Conservation (phyloP, 2,797 vertebrate species). For the Galago senegalensis region DNA sequence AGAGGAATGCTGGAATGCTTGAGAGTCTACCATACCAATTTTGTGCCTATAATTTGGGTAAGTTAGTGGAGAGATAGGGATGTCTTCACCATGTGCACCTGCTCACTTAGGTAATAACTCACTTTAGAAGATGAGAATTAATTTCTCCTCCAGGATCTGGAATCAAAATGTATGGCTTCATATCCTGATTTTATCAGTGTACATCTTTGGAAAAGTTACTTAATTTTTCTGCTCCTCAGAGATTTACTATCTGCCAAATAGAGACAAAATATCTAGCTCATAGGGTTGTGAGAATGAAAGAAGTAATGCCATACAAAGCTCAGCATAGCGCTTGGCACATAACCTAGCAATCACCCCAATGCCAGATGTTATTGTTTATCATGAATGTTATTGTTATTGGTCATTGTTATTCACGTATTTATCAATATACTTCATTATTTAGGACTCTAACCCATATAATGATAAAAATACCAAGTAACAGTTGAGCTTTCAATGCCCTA, state of each 20-base stretch:
- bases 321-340: background rate
- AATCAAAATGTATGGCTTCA: background rate
- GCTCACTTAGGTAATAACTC: background rate
- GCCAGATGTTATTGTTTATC: background rate
- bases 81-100: background rate
- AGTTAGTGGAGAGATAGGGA: background rate
- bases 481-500: background rate
- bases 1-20: background rate
- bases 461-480: conserved; percentile 3
- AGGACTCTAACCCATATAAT: background rate
- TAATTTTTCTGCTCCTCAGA: background rate
- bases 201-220: background rate
- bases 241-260: conserved; percentile 34
- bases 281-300: background rate
- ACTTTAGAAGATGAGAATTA: background rate
- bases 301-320: background rate
- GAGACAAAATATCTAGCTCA: conserved; percentile 8
- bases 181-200: background rate
- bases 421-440: conserved; percentile 1
- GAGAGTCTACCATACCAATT: background rate
- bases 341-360: background rate
- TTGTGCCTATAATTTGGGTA: background rate
- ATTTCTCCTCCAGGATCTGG: background rate
- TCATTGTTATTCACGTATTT: background rate
- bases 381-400: background rate